These are phyloP conservation scores for Anser brachyrhynchus DNA, from an alignment of 2,113 vertebrate genomes.

Conservation along the genomic window DNA sequence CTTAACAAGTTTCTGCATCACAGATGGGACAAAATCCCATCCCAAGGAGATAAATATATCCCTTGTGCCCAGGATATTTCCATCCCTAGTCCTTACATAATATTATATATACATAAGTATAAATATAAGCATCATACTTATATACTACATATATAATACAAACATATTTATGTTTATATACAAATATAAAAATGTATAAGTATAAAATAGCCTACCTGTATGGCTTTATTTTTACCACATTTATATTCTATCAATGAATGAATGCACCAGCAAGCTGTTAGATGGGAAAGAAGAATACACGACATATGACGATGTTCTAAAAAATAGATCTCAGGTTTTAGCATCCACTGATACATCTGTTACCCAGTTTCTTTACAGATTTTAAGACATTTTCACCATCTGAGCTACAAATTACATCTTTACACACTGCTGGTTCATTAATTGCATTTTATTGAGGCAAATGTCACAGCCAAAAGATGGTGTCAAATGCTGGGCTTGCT, in stretches of 20 bases:
- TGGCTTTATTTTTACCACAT: neutral
- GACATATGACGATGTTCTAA: neutral
- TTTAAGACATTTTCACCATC: slow-evolving; percentile 5
- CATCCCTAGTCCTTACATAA: neutral
- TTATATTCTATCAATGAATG: neutral
- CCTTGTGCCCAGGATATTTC: neutral
- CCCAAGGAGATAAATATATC: neutral
- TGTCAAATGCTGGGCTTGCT: neutral
- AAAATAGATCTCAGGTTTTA: neutral
- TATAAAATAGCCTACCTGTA: neutral
- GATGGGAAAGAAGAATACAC: neutral
- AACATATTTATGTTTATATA: neutral
- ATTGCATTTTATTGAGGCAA: slow-evolving; percentile 22
- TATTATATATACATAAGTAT: neutral
- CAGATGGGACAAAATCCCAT: neutral
- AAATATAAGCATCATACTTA: neutral
- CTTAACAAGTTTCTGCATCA: neutral
- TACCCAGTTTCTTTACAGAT: neutral
- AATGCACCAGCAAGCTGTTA: neutral
- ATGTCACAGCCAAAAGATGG: neutral
- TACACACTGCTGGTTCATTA: slow-evolving; percentile 27
- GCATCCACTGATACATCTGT: neutral
- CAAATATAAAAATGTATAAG: neutral
- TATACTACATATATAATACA: neutral
- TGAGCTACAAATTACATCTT: slow-evolving; percentile 15